A percentile compares a stretch with the other conserved stretches of the same genome.
Conservation (phyloP, 2,888 invertebrate genomes). For the Thereva unica region DNA sequence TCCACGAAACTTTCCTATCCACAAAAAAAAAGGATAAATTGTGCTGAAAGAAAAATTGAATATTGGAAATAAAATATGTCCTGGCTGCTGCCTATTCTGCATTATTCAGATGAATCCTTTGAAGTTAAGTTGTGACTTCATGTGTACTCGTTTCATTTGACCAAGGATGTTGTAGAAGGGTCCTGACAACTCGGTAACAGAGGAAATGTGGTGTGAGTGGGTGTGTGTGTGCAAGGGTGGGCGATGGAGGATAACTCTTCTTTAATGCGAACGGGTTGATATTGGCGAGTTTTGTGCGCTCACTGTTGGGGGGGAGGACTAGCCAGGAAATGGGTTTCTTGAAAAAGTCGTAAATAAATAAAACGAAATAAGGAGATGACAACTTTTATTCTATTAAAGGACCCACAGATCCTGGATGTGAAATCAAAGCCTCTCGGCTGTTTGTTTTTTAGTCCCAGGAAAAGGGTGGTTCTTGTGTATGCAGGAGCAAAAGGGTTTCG, state of each 20-base stretch:
- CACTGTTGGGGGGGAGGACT: background rate
- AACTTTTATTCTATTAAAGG: constrained; percentile 45
- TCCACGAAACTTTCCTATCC: constrained; percentile 10
- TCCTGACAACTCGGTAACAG: background rate
- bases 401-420: too few species aligned
- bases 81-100: constrained; percentile 30
- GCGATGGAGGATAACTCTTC: constrained; percentile 1
- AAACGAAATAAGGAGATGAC: constrained; percentile 44
- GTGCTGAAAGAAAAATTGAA: constrained; percentile 32
- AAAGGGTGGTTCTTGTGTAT: too few species aligned
- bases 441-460: too few species aligned
- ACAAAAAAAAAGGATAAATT: constrained; percentile 19
- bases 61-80: constrained; percentile 40
- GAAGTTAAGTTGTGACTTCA: constrained; percentile 29
- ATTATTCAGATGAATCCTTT: constrained; percentile 40
- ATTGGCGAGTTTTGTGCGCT: constrained; percentile 31
- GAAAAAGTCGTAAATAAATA: constrained; percentile 36
- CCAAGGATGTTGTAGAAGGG: background rate
- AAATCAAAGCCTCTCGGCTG: too few species aligned
- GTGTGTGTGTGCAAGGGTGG: too few species aligned
- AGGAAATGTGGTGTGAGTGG: too few species aligned
- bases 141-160: background rate
- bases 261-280: constrained; percentile 34
- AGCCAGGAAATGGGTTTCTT: constrained; percentile 41
- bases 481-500: too few species aligned